Percentiles rank a stretch among this genome's conserved stretches.
These are phyloP conservation scores for Amia ocellicauda DNA, from an alignment of 2,113 vertebrate genomes.

Conservation along the genomic window DNA sequence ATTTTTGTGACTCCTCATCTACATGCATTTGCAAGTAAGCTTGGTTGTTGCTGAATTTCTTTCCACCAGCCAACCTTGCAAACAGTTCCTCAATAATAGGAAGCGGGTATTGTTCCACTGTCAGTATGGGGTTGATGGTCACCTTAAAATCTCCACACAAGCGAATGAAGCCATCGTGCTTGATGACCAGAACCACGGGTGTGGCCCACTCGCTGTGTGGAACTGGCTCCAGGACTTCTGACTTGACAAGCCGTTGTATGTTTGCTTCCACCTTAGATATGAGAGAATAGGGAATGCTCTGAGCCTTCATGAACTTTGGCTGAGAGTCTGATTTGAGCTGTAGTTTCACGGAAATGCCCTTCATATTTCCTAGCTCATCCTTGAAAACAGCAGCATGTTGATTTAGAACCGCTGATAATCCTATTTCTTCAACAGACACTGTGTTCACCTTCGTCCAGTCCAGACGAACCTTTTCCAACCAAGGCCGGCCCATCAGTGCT, in stretches of 20 bases:
- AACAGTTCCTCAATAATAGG: constrained; percentile 19
- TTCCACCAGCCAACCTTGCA: too few relatives aligned
- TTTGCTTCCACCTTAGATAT: constrained; percentile 15
- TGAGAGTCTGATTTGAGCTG: constrained; percentile 5
- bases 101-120: constrained; percentile 20
- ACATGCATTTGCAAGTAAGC: constrained; percentile 21
- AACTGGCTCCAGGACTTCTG: constrained; percentile 5
- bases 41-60: constrained; percentile 21
- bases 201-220: constrained; percentile 16
- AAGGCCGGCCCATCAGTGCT: neutral
- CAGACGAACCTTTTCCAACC: constrained; percentile 17
- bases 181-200: constrained; percentile 9
- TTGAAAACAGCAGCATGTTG: too few relatives aligned
- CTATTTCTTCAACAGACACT: too few relatives aligned
- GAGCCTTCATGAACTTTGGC: constrained; percentile 6
- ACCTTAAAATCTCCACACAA: constrained; percentile 27
- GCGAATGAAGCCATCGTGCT: constrained; percentile 11
- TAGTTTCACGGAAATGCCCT: neutral
- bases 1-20: constrained; percentile 9
- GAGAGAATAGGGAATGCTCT: neutral
- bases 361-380: constrained; percentile 6
- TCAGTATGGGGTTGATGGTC: constrained; percentile 14
- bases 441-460: too few relatives aligned
- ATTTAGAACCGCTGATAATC: too few relatives aligned
- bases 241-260: neutral